Percentiles rank a stretch among this genome's conserved stretches.
phyloP scores from a whole-genome alignment of 35 echinoderm and acorn worm species.

The Eucidaris tribuloides region DNA sequence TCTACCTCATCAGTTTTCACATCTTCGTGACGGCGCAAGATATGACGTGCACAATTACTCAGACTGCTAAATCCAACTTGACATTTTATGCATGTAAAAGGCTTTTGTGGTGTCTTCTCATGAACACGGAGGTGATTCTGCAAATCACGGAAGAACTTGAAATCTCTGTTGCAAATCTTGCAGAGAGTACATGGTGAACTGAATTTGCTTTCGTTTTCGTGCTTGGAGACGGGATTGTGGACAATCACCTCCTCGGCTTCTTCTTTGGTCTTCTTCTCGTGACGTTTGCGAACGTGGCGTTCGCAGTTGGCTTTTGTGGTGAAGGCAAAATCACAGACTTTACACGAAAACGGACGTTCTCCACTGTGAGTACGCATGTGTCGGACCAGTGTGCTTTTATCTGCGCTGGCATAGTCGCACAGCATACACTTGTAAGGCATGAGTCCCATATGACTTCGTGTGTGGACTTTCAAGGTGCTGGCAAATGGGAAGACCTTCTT shows the following conservation, averaged over 20 bases:
- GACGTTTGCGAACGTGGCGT: slow-evolving; percentile 85
- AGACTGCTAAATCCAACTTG: slow-evolving; percentile 77
- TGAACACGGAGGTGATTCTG: slow-evolving; percentile 94
- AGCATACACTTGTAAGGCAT: slow-evolving; percentile 90
- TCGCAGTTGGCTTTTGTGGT: slow-evolving; percentile 99
- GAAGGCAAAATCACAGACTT: slow-evolving; percentile 92
- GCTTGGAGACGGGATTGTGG: slow-evolving; percentile 43
- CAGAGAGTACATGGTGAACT: slow-evolving; percentile 83
- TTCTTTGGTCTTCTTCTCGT: slow-evolving; percentile 64
- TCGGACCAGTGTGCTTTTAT: slow-evolving; percentile 94
- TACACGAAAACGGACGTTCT: slow-evolving; percentile 88
- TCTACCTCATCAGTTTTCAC: slow-evolving; percentile 50
- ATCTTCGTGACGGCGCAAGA: slow-evolving; percentile 73
- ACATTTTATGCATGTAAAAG: slow-evolving; percentile 77
- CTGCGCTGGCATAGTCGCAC: slow-evolving; percentile 96
- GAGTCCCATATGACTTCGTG: slow-evolving; percentile 87
- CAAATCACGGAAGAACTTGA: slow-evolving; percentile 96
- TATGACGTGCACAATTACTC: slow-evolving; percentile 88
- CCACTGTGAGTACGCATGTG: slow-evolving; percentile 99
- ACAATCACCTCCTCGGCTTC: slow-evolving; percentile 77
- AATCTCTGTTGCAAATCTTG: slow-evolving; percentile 81
- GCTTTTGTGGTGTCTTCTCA: slow-evolving; percentile 73
- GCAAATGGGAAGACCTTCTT: slow-evolving; percentile 73
- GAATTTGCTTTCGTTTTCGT: slow-evolving; percentile 55
- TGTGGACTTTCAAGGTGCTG: slow-evolving; percentile 85